Evolutionary conservation across 1,140 invertebrate genomes (phyloP), one percentile per base, ranked within the genome.

Genomic region (Cherax destructor): DNA sequence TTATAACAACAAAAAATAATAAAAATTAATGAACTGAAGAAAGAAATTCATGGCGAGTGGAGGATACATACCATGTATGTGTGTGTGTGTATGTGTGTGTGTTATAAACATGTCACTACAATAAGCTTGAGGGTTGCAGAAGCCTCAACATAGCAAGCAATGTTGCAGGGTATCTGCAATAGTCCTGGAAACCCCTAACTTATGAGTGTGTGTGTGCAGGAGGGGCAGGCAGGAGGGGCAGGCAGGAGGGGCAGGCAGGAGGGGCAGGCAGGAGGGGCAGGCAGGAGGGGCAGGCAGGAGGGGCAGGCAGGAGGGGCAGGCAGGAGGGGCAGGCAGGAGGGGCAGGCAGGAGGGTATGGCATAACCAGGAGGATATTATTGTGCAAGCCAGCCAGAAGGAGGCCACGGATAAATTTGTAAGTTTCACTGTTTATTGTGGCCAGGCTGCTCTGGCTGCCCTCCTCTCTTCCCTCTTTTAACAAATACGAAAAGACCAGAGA

Each of bases 321-420:
- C n/a, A 5, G 52, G 65, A 69, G 65, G 21, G 65, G 30, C 30
- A 41, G 30, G 30, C 30, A 5, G 52, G 65, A 69, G 65, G 21
- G 65, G 30, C 30, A 41, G 30, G 30, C 30, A 11, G 65, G 65
- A 69, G 65, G 65, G 65, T 21, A 74, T 74, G 3, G 69, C 30
- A 74, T 74, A 30, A 74, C 69, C 69, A 7, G 69, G 24, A 74
- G 13, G 69, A 74, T 74, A 74, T 74, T 74, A 74, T 74, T 74
- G 69, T 74, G 69, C 69, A 74, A n/a, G 69, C n/a, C 69, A 74
- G 69, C 69, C 16, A 74, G 69, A 74, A n/a, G 69, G 69, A 74
- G n/a, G n/a, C n/a, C 69, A n/a, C 69, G n/a, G 69, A 74, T 74
- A 74, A 74, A 74, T 74, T 74, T 74, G 69, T 74, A 30, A 74